Percentiles rank a stretch among this genome's conserved stretches.
These are phyloP conservation scores for Lasioglossum pauxillum DNA, from an alignment of 2,888 invertebrate genomes.

Conservation along the genomic window DNA sequence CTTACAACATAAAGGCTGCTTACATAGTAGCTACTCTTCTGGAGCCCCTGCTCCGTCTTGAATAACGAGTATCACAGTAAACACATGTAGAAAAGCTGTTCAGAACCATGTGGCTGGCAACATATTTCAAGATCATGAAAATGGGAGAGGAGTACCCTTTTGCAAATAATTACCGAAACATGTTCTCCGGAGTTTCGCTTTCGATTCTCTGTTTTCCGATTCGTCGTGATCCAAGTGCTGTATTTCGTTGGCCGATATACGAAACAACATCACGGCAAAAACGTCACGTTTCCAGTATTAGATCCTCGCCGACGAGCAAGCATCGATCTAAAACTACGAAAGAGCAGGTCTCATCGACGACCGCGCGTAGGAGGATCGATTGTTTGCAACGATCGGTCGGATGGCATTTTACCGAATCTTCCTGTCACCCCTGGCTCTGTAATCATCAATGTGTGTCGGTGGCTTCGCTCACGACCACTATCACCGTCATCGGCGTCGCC, in stretches of 20 bases:
- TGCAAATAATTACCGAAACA: no score
- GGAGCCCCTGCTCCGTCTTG: no score
- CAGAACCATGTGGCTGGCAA: no score
- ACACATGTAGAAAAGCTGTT: no score
- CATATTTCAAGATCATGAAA: no score
- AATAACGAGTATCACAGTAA: no score
- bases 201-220: neutral
- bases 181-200: neutral
- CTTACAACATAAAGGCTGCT: no score
- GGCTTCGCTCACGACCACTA: conserved; percentile 62
- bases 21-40: no score
- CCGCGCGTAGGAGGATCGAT: conserved; percentile 22
- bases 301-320: neutral
- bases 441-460: conserved; percentile 54
- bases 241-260: neutral
- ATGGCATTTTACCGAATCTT: conserved; percentile 54
- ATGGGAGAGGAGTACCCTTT: no score
- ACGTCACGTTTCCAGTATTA: neutral
- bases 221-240: neutral
- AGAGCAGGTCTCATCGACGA: neutral
- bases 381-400: conserved; percentile 25
- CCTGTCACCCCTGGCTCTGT: conserved; percentile 55
- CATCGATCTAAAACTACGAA: neutral
- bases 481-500: conserved; percentile 58
- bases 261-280: no score